Base-by-base conservation (phyloP, 2,888 invertebrate genomes). In the Globia sparganii region DNA sequence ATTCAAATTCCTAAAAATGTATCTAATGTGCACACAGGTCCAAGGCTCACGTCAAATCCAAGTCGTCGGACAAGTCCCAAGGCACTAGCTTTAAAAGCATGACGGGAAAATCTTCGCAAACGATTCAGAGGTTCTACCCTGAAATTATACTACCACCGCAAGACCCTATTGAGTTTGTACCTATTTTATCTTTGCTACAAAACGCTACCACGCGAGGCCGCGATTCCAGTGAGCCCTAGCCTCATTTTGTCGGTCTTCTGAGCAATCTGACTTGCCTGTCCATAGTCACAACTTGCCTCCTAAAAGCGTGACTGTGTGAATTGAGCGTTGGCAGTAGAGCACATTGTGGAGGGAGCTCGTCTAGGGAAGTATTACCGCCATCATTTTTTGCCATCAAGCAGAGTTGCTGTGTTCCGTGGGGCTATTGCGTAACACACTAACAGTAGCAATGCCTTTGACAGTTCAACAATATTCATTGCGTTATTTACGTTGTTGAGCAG, bases 141-240 rank as follows among this genome's bases (percentile, higher is more conserved):
- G 92, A 94, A 56, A 90, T 95, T 56, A 78, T 85, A 4, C 67
- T 95, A 69, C 95, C 95, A 4, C 75, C 76, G 15, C 89, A 84
- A 78, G 91, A 91, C 46, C 76, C 81, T 2, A 85, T 86, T 85
- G 90, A 90, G 95, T 95, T 78, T 91, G 93, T 91, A 78, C 66
- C 46, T 40, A 13, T 15, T 62, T 28, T 69, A 56, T 28, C 34
- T 6, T 77, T 65, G 13, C 18, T 8, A 18, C 40, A 43, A 58
- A 72, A 56, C 15, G 21, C n/a, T 43, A 21, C 21, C 25, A 62
- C 15, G 15, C 8, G 28, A 61, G 13, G 13, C 28, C 31, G n/a
- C n/a, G 34, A 13, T 6, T 3, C 4, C 8, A 49, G 21, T 37
- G 13, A n/a, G 28, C 25, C 31, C 11, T 21, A 11, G 9, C 28